Base-by-base conservation (phyloP, 2,113 vertebrate species). In the Bubo blakistoni region DNA sequence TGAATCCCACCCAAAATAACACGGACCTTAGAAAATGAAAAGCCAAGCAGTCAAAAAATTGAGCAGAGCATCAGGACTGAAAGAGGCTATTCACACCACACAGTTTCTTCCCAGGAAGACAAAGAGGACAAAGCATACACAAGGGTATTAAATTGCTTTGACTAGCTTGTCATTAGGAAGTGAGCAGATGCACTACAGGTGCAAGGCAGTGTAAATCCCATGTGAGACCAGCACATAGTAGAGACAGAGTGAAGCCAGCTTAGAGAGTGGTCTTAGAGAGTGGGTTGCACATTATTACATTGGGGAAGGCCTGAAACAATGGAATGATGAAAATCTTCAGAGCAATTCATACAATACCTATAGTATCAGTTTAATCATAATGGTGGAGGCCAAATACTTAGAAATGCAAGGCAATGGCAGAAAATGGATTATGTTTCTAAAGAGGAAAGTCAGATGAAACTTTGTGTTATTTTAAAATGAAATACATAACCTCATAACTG, bases 381-480 rank as follows among this genome's bases (percentile, higher is more conserved):
- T n/a, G 25, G 24, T 73, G 74, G 58, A 88, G 82, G n/a, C 26
- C 3, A 2, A 87, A 62, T 74, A 66, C 27, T 81, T 90, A 76
- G 29, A 91, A 84, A 79, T 47, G 12, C 7, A 81, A 86, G 13
- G 3, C 49, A 71, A 49, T 46, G 22, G 52, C 16, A 22, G 34
- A 34, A 91, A 92, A 94, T 34, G 9, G 13, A n/a, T 36, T 46
- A 13, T 52, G 22, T 57, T 93, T 94, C 27, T 46, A 36, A 61
- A 79, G 91, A 87, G 54, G 70, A 82, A 92, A 90, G 73, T 49
- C n/a, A 65, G 84, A 34, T 0, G 3, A 71, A 87, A 57, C 25
- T 63, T 70, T 65, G 26, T 65, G 32, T 71, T 93, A 90, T 77
- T 96, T 96, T 76, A 89, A 95, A 88, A 77, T 58, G 9, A 91